These are phyloP conservation scores for Neuroscelio doddi DNA, from an alignment of 2,888 invertebrate genomes.

Conservation along the genomic window DNA sequence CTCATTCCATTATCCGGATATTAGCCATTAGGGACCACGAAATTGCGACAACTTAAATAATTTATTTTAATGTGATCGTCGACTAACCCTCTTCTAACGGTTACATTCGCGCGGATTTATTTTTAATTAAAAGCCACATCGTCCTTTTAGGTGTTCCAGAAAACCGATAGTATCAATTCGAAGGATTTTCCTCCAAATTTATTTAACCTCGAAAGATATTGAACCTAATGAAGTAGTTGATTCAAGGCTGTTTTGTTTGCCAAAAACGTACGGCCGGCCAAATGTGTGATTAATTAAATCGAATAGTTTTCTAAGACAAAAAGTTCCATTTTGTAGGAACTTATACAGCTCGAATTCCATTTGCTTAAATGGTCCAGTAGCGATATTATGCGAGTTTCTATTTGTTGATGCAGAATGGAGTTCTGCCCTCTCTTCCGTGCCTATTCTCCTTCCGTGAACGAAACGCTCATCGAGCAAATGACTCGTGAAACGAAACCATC, in stretches of 20 bases:
- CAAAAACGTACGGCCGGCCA: constrained; percentile 65
- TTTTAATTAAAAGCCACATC: constrained; percentile 60
- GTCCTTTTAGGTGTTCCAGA: not conserved
- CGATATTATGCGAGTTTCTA: constrained; percentile 53
- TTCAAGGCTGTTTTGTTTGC: not conserved
- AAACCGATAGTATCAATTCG: too few relatives aligned
- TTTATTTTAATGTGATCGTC: constrained; percentile 69
- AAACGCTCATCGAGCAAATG: constrained; percentile 54
- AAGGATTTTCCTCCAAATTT: not conserved
- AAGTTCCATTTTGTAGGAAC: constrained; percentile 33
- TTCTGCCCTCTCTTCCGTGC: constrained; percentile 19
- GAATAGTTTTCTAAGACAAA: constrained; percentile 58
- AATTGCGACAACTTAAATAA: constrained; percentile 71
- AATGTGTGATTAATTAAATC: constrained; percentile 69
- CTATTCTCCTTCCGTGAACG: constrained; percentile 40
- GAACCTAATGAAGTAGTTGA: constrained; percentile 5
- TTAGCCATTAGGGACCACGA: constrained; percentile 70
- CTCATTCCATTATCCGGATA: constrained; percentile 70
- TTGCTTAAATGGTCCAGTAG: constrained; percentile 55
- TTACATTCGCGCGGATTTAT: constrained; percentile 61
- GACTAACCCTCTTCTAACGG: constrained; percentile 62
- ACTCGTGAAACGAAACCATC: constrained; percentile 59
- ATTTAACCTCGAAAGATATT: too few relatives aligned
- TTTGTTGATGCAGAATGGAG: constrained; percentile 38
- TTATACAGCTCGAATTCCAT: constrained; percentile 39